Percentiles rank a stretch among this genome's conserved stretches.
phyloP scores from a whole-genome alignment of 2,113 vertebrate genomes.

The Cephalopholis sonnerati region DNA sequence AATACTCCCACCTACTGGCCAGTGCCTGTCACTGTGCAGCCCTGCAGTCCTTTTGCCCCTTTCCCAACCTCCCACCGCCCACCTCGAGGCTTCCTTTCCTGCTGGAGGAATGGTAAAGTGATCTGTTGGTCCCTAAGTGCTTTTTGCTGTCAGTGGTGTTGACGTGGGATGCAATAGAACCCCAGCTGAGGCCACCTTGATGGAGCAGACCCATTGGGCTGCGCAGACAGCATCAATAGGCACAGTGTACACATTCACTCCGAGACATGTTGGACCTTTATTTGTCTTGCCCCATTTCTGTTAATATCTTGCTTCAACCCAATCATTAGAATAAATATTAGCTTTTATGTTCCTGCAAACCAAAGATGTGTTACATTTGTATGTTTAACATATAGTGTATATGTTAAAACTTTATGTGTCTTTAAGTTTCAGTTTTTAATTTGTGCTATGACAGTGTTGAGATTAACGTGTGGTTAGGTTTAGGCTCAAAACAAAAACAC shows the following conservation, averaged over 20 bases:
- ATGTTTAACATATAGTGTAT: too few species aligned
- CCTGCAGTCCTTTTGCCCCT: conserved; percentile 14
- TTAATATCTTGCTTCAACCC: neutral
- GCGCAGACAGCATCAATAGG: conserved; percentile 44
- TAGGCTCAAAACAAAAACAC: too few species aligned
- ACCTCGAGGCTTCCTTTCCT: conserved; percentile 65
- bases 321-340: too few species aligned
- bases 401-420: too few species aligned
- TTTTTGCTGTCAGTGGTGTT: conserved; percentile 82
- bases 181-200: conserved; percentile 71
- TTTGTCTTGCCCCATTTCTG: neutral
- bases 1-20: conserved; percentile 86
- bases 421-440: too few species aligned
- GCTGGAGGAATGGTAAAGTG: conserved; percentile 81
- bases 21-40: conserved; percentile 27
- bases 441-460: too few species aligned
- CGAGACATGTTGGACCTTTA: conserved; percentile 13
- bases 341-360: too few species aligned
- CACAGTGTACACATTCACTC: conserved; percentile 27
- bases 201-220: conserved; percentile 58
- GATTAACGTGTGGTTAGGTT: too few species aligned
- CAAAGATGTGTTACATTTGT: too few species aligned
- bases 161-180: conserved; percentile 80
- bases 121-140: conserved; percentile 81
- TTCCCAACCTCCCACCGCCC: conserved; percentile 62